Evolutionary conservation across 2,797 vertebrate genomes (phyloP).

Genomic region (Nannoperca obscura): DNA sequence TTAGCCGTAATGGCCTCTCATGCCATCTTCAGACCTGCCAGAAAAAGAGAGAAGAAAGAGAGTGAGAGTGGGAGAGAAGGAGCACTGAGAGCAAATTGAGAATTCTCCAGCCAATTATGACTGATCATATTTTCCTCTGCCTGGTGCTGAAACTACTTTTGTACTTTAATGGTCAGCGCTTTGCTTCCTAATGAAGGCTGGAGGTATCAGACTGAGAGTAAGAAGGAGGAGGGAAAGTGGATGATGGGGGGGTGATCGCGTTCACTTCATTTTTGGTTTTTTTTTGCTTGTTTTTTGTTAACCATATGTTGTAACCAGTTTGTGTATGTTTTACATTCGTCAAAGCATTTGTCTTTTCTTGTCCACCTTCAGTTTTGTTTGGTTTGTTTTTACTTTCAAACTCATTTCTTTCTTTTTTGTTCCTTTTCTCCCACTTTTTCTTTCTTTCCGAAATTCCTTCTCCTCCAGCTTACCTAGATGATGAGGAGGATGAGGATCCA

Average conservation of each 20-base stretch:
- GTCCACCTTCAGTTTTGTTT: constrained; percentile 33
- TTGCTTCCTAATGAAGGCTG: constrained; percentile 75
- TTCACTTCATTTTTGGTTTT: constrained; percentile 8
- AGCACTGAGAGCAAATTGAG: constrained; percentile 72
- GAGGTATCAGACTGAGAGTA: constrained; percentile 62
- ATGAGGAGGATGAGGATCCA: constrained; percentile 80
- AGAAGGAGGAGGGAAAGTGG: constrained; percentile 13
- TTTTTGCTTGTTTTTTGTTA: not conserved
- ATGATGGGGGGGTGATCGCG: not conserved
- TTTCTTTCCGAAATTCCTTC: constrained; percentile 44
- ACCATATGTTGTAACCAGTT: constrained; percentile 13
- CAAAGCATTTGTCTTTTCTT: constrained; percentile 17
- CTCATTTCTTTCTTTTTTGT: constrained; percentile 35
- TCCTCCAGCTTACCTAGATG: constrained; percentile 78
- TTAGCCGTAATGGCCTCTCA: constrained; percentile 72
- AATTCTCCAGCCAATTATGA: constrained; percentile 83
- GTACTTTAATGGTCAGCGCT: constrained; percentile 69
- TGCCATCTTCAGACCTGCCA: constrained; percentile 64
- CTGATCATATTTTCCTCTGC: constrained; percentile 80
- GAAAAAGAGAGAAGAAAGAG: constrained; percentile 39
- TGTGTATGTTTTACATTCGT: not conserved
- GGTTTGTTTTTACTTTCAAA: constrained; percentile 16
- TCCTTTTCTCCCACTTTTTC: constrained; percentile 49
- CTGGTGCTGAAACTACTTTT: constrained; percentile 65
- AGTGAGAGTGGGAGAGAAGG: constrained; percentile 34